Conservation (phyloP, 2,797 vertebrate species). For the Heliangelus exortis region DNA sequence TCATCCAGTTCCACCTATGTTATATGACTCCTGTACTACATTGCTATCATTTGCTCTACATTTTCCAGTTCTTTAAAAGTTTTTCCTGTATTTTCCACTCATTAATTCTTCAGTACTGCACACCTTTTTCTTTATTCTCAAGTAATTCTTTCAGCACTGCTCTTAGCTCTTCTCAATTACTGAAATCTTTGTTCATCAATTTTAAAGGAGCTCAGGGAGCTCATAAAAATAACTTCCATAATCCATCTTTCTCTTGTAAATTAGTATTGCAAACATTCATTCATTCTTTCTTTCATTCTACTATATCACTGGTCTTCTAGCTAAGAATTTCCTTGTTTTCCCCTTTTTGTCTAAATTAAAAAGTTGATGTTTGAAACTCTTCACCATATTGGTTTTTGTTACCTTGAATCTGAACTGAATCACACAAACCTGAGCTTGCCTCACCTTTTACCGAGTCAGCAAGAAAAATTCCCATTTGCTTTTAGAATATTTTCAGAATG, state of each 20-base stretch:
- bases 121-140: neutral
- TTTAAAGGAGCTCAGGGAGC: slow-evolving; percentile 19
- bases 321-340: neutral
- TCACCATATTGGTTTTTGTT: neutral
- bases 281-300: neutral
- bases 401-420: neutral
- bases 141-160: neutral
- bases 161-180: slow-evolving; percentile 20
- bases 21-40: neutral
- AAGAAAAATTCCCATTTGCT: neutral
- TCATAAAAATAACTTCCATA: neutral
- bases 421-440: neutral
- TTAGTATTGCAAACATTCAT: neutral
- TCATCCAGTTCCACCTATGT: neutral
- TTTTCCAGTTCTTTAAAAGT: neutral
- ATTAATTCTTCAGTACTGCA: neutral
- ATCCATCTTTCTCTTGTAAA: neutral
- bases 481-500: neutral
- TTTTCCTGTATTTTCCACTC: neutral
- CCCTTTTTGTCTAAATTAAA: neutral
- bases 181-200: neutral
- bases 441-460: neutral
- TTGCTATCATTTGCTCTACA: neutral
- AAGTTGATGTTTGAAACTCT: neutral
- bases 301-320: neutral